Conservation (phyloP, 2,113 vertebrate genomes). For the Pycnonotus jocosus region DNA sequence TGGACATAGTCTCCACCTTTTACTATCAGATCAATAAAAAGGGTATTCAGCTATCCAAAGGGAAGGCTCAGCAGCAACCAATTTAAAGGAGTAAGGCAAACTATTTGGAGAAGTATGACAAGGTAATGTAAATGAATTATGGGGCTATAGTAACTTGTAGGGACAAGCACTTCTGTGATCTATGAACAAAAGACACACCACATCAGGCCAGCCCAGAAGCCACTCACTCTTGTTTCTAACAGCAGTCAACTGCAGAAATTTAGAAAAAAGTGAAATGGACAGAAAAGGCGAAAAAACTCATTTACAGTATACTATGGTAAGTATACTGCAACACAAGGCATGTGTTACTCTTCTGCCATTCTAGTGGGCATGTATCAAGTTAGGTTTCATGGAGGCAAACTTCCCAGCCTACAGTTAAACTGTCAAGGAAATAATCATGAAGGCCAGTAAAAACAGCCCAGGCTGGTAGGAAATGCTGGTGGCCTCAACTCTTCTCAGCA, state of each 20-base stretch:
- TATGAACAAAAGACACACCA: neutral
- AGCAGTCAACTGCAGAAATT: neutral
- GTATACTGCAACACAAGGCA: neutral
- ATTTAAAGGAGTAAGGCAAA: neutral
- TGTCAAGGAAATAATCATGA: neutral
- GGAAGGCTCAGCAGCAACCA: neutral
- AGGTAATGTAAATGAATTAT: neutral
- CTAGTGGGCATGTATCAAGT: neutral
- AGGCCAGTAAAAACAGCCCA: neutral
- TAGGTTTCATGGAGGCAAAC: neutral
- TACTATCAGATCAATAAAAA: neutral
- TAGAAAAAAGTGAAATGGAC: neutral
- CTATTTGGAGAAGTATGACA: neutral
- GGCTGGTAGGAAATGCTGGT: neutral
- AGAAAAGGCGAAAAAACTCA: neutral
- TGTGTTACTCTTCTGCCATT: neutral
- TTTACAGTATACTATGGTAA: neutral
- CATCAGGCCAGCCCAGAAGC: neutral
- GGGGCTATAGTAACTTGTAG: neutral
- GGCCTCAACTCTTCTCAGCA: neutral
- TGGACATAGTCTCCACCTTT: neutral
- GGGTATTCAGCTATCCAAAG: neutral
- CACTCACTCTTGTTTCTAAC: neutral
- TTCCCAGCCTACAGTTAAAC: neutral
- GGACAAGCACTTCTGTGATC: neutral